phyloP scores from a whole-genome alignment of 35 echinoderm and acorn worm genomes.

The Chiridota heheva region DNA sequence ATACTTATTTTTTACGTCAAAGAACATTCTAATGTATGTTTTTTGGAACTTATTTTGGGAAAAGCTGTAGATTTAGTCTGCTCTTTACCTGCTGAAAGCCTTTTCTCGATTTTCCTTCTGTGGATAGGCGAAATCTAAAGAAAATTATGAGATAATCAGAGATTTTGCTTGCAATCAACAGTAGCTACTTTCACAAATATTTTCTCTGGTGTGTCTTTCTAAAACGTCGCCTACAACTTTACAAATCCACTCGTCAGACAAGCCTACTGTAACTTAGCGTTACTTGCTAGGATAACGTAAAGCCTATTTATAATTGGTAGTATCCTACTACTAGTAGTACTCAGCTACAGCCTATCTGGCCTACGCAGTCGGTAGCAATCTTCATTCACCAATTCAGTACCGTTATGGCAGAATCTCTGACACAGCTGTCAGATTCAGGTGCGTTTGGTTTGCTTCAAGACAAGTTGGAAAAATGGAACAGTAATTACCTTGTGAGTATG shows the following conservation, averaged over 20 bases:
- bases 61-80: too few species aligned
- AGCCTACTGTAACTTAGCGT: background rate
- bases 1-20: too few species aligned
- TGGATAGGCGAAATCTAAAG: too few species aligned
- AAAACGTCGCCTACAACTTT: too few species aligned
- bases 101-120: too few species aligned
- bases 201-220: too few species aligned
- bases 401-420: slow-evolving; percentile 76
- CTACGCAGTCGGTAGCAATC: background rate
- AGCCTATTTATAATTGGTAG: background rate
- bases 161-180: too few species aligned
- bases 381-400: background rate
- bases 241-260: background rate
- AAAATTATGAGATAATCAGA: too few species aligned
- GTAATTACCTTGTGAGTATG: slow-evolving; percentile 70
- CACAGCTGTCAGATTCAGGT: slow-evolving; percentile 59
- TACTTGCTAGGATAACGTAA: background rate
- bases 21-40: too few species aligned
- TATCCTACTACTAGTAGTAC: background rate
- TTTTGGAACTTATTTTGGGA: too few species aligned
- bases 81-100: too few species aligned
- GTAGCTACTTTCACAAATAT: too few species aligned
- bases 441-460: slow-evolving; percentile 72
- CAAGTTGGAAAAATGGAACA: slow-evolving; percentile 80
- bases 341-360: background rate